A percentile compares a stretch with the other conserved stretches of the same genome.
phyloP scores from a whole-genome alignment of 2,113 vertebrate species.

The Prochilodus magdalenae region DNA sequence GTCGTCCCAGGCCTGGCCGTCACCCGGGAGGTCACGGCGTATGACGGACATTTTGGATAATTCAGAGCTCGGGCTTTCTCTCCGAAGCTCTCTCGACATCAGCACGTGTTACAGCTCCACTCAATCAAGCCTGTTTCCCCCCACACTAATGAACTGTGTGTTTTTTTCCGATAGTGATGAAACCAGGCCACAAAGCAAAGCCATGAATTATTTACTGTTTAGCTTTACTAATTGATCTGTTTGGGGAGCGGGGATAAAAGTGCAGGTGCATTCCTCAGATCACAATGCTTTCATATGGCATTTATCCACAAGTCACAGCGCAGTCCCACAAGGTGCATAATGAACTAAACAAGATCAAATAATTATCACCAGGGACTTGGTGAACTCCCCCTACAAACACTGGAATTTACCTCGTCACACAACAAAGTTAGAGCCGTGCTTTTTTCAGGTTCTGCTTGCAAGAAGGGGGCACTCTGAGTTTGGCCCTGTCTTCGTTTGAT shows the following conservation, averaged over 20 bases:
- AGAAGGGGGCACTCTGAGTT: background rate
- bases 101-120: slow-evolving; percentile 74
- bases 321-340: slow-evolving; percentile 81
- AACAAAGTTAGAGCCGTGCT: slow-evolving; percentile 59
- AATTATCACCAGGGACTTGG: slow-evolving; percentile 74
- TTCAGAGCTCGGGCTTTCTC: slow-evolving; percentile 63
- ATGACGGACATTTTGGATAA: slow-evolving; percentile 75
- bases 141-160: slow-evolving; percentile 74
- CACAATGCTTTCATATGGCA: slow-evolving; percentile 80
- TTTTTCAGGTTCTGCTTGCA: background rate
- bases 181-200: slow-evolving; percentile 80
- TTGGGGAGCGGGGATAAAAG: slow-evolving; percentile 80
- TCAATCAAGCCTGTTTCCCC: slow-evolving; percentile 71
- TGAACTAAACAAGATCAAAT: slow-evolving; percentile 84
- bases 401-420: slow-evolving; percentile 74
- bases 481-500: background rate
- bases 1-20: background rate
- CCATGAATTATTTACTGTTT: slow-evolving; percentile 84
- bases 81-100: slow-evolving; percentile 74
- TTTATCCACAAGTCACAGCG: slow-evolving; percentile 80
- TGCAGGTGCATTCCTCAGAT: slow-evolving; percentile 71
- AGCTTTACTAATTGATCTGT: slow-evolving; percentile 84
- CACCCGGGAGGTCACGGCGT: slow-evolving; percentile 62
- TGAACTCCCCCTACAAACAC: slow-evolving; percentile 71
- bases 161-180: slow-evolving; percentile 77